These are phyloP conservation scores for Esox lucius DNA, from an alignment of 2,797 vertebrate genomes.

Conservation along the genomic window DNA sequence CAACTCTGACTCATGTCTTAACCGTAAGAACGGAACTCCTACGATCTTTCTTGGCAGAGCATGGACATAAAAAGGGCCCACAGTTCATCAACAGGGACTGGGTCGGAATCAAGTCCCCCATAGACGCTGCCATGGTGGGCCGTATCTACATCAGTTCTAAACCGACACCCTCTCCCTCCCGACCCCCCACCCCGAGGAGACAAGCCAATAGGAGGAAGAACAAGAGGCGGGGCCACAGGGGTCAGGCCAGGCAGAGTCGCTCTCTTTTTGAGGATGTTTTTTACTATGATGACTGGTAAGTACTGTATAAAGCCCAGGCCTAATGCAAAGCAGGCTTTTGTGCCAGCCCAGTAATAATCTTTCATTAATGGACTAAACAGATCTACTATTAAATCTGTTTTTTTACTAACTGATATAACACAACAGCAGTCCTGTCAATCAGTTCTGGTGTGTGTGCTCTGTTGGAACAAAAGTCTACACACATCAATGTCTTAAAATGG, in stretches of 20 bases:
- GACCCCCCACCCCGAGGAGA: slow-evolving; percentile 22
- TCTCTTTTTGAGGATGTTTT: slow-evolving; percentile 49
- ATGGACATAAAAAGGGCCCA: slow-evolving; percentile 42
- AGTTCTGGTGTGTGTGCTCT: background rate
- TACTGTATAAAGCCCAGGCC: background rate
- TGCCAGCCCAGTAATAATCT: background rate
- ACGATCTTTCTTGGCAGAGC: slow-evolving; percentile 34
- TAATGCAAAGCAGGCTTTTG: background rate
- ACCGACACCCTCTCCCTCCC: slow-evolving; percentile 29
- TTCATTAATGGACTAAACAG: no score
- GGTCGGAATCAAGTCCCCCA: slow-evolving; percentile 74
- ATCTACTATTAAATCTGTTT: background rate
- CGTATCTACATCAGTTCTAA: slow-evolving; percentile 74
- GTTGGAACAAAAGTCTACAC: background rate
- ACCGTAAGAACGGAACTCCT: background rate
- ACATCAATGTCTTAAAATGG: background rate
- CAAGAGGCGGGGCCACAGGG: slow-evolving; percentile 33
- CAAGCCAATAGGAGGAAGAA: slow-evolving; percentile 40
- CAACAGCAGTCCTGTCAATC: background rate
- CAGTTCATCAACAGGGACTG: slow-evolving; percentile 78
- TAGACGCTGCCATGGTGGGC: slow-evolving; percentile 89
- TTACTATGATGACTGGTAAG: slow-evolving; percentile 20
- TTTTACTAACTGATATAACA: background rate
- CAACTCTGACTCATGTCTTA: background rate
- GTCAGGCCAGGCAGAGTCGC: slow-evolving; percentile 42